Percentiles rank a stretch among this genome's conserved stretches.
Conservation (phyloP, 1,140 invertebrate genomes). For the Vanessa tameamea region DNA sequence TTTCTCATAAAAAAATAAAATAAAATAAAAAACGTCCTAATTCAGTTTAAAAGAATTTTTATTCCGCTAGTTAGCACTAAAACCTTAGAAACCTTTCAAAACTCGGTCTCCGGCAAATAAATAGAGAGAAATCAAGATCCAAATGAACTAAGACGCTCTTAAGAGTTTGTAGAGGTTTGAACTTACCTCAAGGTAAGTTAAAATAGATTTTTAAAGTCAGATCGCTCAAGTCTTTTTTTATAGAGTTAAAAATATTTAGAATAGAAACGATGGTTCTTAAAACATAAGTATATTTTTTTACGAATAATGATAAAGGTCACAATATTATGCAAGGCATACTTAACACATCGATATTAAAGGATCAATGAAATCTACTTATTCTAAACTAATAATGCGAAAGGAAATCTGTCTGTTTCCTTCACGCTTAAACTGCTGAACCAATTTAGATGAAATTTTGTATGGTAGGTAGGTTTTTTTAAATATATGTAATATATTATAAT, state of each 20-base stretch:
- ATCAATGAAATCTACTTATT: too few relatives aligned
- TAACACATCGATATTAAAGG: too few relatives aligned
- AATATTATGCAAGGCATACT: too few relatives aligned
- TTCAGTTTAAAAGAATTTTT: background rate
- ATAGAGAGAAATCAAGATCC: constrained; percentile 11
- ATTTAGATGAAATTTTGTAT: too few relatives aligned
- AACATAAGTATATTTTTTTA: too few relatives aligned
- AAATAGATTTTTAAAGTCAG: constrained; percentile 1
- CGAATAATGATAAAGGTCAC: too few relatives aligned
- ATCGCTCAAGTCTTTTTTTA: background rate
- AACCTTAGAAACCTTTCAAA: background rate
- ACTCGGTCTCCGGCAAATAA: constrained; percentile 4
- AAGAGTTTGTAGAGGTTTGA: constrained; percentile 5
- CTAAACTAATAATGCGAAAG: too few relatives aligned
- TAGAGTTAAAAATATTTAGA: background rate
- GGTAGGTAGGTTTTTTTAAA: too few relatives aligned
- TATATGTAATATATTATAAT: too few relatives aligned
- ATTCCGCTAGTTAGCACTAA: constrained; percentile 6
- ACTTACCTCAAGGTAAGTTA: background rate
- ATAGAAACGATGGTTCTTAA: background rate
- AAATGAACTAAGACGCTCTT: constrained; percentile 13
- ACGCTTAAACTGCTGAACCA: too few relatives aligned
- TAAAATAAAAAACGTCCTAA: background rate
- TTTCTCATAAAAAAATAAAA: background rate
- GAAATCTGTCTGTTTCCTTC: too few relatives aligned